phyloP scores from a whole-genome alignment of 2,113 vertebrate genomes.

The Prochilodus magdalenae region DNA sequence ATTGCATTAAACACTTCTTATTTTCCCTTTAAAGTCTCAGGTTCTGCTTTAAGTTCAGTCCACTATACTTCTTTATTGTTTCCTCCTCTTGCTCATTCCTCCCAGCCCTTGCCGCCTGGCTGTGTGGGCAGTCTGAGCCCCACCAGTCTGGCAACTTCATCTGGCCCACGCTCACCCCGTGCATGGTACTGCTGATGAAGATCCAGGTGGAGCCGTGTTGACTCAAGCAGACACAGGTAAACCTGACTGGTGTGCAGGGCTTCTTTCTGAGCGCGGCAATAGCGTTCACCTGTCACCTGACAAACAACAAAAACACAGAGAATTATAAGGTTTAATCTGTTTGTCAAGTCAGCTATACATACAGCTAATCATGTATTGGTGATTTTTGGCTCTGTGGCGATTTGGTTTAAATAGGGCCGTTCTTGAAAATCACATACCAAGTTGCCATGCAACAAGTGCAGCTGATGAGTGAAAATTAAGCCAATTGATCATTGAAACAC shows the following conservation, averaged over 20 bases:
- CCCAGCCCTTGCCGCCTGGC: slow-evolving; percentile 91
- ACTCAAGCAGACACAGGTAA: slow-evolving; percentile 88
- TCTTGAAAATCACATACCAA: no score
- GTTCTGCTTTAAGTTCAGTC: not conserved
- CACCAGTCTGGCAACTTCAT: slow-evolving; percentile 83
- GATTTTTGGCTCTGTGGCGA: no score
- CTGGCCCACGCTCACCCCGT: slow-evolving; percentile 80
- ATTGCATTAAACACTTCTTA: no score
- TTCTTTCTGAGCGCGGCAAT: slow-evolving; percentile 89
- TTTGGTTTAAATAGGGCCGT: no score
- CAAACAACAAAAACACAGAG: not conserved
- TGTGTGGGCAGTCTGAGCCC: slow-evolving; percentile 88
- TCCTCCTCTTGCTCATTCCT: slow-evolving; percentile 67
- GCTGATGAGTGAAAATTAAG: no score
- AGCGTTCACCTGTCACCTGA: slow-evolving; percentile 86
- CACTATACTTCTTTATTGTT: not conserved
- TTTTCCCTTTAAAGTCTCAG: no score
- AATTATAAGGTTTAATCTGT: no score
- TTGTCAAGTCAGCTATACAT: no score
- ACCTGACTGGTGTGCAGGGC: slow-evolving; percentile 87
- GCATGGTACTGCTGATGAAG: slow-evolving; percentile 87
- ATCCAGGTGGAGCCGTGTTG: slow-evolving; percentile 79
- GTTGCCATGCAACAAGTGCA: no score
- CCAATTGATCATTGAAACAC: no score
- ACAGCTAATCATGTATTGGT: no score